A percentile compares a stretch with the other conserved stretches of the same genome.
Evolutionary conservation across 1,140 invertebrate genomes (phyloP).

Genomic region (Lordiphosa mommai): DNA sequence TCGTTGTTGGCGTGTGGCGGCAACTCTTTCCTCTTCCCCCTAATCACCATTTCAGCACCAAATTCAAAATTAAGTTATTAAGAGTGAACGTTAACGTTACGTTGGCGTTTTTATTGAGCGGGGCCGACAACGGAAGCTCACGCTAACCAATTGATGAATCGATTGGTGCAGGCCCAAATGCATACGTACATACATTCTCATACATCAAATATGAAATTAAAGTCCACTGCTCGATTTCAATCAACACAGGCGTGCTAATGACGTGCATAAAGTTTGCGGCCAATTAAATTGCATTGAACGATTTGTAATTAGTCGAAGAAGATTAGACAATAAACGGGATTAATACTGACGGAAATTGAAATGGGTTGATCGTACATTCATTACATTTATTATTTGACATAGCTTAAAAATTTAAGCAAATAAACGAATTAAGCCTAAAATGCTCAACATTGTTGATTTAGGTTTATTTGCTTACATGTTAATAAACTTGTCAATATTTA

Average conservation of each 20-base stretch:
- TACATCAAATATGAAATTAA: constrained; percentile 34
- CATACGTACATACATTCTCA: no score
- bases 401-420: no score
- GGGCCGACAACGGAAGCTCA: constrained; percentile 20
- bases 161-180: constrained; percentile 29
- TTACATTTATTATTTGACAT: no score
- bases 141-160: constrained; percentile 39
- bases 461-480: no score
- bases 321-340: constrained; percentile 46
- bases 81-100: constrained; percentile 53
- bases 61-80: constrained; percentile 65
- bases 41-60: constrained; percentile 9
- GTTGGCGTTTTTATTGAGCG: constrained; percentile 19
- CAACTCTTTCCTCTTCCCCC: constrained; percentile 16
- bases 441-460: no score
- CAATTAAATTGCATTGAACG: constrained; percentile 36
- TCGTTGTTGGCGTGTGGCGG: constrained; percentile 54
- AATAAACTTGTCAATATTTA: no score
- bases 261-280: constrained; percentile 51
- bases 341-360: no score
- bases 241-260: constrained; percentile 47
- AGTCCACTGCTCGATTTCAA: constrained; percentile 47
- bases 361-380: no score
- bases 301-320: constrained; percentile 61
- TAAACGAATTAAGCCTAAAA: no score